Conservation (phyloP, 2,888 invertebrate genomes). For the Tachina grossa region DNA sequence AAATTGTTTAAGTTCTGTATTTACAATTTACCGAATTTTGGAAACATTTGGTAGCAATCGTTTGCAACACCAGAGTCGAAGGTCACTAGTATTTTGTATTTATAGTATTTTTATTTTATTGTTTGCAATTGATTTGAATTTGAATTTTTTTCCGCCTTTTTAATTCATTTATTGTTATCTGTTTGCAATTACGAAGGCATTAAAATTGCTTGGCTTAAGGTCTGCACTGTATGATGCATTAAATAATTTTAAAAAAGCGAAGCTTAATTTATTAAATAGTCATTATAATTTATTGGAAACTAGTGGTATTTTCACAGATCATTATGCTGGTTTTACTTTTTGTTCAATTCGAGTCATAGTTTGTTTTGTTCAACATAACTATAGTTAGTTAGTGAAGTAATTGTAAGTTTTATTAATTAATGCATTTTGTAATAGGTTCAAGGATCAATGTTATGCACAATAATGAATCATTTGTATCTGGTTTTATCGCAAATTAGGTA, state of each 20-base stretch:
- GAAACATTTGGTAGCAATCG: slow-evolving; percentile 71
- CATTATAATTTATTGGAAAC: slow-evolving; percentile 70
- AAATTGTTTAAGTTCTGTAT: slow-evolving; percentile 60
- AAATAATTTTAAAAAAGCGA: slow-evolving; percentile 45
- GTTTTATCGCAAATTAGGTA: slow-evolving; percentile 41
- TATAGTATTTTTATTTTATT: slow-evolving; percentile 58
- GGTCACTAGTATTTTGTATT: slow-evolving; percentile 65
- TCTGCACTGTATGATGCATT: slow-evolving; percentile 32
- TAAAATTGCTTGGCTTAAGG: slow-evolving; percentile 53
- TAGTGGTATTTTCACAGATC: slow-evolving; percentile 68
- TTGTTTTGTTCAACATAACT: background rate
- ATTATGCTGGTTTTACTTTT: slow-evolving; percentile 58
- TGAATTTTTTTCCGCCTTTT: slow-evolving; percentile 38
- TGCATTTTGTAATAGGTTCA: slow-evolving; percentile 68
- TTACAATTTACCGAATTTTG: slow-evolving; percentile 57
- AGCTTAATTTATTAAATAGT: slow-evolving; percentile 70
- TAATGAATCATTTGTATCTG: slow-evolving; percentile 52
- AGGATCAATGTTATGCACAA: slow-evolving; percentile 67
- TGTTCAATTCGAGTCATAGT: background rate
- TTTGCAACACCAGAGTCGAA: slow-evolving; percentile 71
- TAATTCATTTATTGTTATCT: slow-evolving; percentile 69
- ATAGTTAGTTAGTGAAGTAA: slow-evolving; percentile 44
- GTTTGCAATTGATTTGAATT: slow-evolving; percentile 63
- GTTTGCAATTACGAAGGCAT: slow-evolving; percentile 68
- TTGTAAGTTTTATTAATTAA: slow-evolving; percentile 68